Conservation (phyloP, 2,113 vertebrate species). For the Abramis brama region DNA sequence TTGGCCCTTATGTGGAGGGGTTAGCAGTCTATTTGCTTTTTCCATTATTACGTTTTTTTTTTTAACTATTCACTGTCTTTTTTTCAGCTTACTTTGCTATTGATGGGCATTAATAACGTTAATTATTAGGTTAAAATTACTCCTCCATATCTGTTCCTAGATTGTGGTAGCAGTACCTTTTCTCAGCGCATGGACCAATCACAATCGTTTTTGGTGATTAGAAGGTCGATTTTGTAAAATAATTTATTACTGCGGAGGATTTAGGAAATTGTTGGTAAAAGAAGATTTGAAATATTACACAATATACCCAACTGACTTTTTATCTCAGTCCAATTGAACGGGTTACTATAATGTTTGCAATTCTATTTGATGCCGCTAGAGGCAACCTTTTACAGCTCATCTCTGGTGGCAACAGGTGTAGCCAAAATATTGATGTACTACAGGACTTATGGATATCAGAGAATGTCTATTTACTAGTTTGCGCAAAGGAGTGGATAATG, state of each 20-base stretch:
- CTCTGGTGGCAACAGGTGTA: background rate
- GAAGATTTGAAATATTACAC: background rate
- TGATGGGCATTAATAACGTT: background rate
- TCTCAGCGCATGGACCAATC: background rate
- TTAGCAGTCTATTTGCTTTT: background rate
- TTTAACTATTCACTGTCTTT: background rate
- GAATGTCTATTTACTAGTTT: background rate
- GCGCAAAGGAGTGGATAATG: background rate
- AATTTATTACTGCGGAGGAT: background rate
- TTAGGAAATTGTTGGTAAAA: background rate
- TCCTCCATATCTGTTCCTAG: background rate
- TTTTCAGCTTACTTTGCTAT: background rate
- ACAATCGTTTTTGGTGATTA: background rate
- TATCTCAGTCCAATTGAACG: background rate
- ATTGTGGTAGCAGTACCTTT: background rate
- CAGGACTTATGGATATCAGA: background rate
- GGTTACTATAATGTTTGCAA: background rate
- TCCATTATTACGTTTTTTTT: background rate
- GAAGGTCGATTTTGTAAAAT: background rate
- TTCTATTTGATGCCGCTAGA: background rate
- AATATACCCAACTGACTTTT: background rate
- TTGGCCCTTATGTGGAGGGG: background rate
- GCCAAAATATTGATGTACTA: background rate
- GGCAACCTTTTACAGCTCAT: background rate
- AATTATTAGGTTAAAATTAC: background rate